Evolutionary conservation across 2,797 vertebrate species (phyloP), one percentile per base, ranked within the genome.

Genomic region (Acanthurus tractus): DNA sequence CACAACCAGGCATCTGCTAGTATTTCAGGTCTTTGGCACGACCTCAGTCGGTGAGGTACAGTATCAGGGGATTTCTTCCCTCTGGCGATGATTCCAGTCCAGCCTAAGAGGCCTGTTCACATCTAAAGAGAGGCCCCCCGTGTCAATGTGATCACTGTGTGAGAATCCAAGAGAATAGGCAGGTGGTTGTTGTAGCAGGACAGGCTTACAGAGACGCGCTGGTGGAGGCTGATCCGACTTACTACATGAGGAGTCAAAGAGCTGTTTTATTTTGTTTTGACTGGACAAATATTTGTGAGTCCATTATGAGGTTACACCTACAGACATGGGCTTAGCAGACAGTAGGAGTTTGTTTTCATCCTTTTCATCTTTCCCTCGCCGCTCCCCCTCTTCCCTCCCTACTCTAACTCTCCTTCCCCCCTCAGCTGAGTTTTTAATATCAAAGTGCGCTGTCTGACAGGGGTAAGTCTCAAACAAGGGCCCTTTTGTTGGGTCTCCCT

Each of bases 261-360:
- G 88, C 84, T 74, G 78, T 92, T 94, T 93, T 93, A 90, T 94
- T 95, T 95, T 94, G 93, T 94, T 95, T 94, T 93, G 93, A 93
- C 92, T 92, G 91, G 93, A 94, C 90, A 95, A 95, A 95, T 95
- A 95, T 95, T 95, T 95, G 93, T 82, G 88, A 82, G 93, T 93
- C 92, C 90, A 90, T 94, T 91, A 93, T 91, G 93, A 89, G 92
- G 93, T 91, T 93, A 92, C 94, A 95, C 94, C 94, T 94, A 94
- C 92, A 94, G 92, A 95, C 93, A 83, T n/a, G 62, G 80, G 89
- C 82, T 85, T 59, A 84, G 86, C 90, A 92, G 87, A 94, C 91
- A 88, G 86, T 92, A 92, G 91, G 86, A 93, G 90, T 95, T 95
- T 95, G 94, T 95, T 95, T 95, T 92, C 65, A 83, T 87, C 87